Evolutionary conservation across 1,140 invertebrate genomes (phyloP), one percentile per base, ranked within the genome.

Genomic region (Drosophila virilis): DNA sequence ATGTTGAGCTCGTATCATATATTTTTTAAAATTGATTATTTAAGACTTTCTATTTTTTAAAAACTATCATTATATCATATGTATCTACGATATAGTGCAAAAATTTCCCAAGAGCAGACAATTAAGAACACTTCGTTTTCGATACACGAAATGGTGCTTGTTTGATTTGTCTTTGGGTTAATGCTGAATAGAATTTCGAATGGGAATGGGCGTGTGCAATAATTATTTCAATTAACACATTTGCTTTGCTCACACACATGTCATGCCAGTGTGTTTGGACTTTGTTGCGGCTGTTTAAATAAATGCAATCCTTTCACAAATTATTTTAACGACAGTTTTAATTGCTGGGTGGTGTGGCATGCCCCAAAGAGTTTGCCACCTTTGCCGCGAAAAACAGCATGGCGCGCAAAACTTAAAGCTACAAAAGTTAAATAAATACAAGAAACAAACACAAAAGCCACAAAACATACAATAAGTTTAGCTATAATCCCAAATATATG

Each of bases 331-430:
- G 28, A 45, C 54, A 40, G 37, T n/a, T 45, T 48, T 33, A 45
- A 12, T 10, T 50, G 5, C 28, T 7, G 6, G 28, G 5, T 7
- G 28, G 22, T 7, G 12, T 6, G 48, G 5, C 17, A 28, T 10
- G 22, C 6, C 10, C 9, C 22, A 48, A 28, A 22, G 46, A 7
- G 22, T 51, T 51, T 9, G n/a, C n/a, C 40, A 3, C 15, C 28
- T 43, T 28, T 58, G 22, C 40, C 22, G 12, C 13, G 58, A 45
- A 32, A 8, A 58, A 17, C 40, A 54, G 10, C 48, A 50, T 48
- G 43, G n/a, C 33, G 48, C 17, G 42, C 42, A 42, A 42, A 46
- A 61, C 60, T 78, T 78, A 67, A 77, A 71, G 66, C 65, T 59
- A 37, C 17, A 45, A 37, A 33, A 50, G 17, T 45, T 74, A 52